Conservation (phyloP, 2,888 invertebrate species). For the Trissonchulus latispiculum region DNA sequence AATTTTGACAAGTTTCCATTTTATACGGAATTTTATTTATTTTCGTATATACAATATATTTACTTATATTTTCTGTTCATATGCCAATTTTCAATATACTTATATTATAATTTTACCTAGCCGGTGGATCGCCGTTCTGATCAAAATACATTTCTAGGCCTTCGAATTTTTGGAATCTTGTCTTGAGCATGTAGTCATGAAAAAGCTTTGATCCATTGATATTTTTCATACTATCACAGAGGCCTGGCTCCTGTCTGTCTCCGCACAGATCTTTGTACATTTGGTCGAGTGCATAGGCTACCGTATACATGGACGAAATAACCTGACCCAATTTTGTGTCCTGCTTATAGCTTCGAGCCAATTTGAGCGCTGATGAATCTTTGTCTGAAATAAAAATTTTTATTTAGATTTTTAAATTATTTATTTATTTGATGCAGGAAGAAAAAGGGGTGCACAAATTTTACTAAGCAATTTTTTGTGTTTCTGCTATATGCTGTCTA, state of each 20-base stretch:
- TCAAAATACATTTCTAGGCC: conserved; percentile 61
- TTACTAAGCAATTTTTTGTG: too few relatives aligned
- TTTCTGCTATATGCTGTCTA: too few relatives aligned
- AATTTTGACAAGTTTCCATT: too few relatives aligned
- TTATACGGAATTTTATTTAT: too few relatives aligned
- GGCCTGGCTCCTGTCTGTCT: conserved; percentile 39
- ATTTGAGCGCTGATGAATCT: background rate
- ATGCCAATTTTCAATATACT: too few relatives aligned
- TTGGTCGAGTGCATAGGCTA: conserved; percentile 62
- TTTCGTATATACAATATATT: too few relatives aligned
- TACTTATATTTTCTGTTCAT: too few relatives aligned
- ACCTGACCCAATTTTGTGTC: conserved; percentile 70
- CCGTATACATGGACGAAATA: conserved; percentile 63
- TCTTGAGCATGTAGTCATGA: conserved; percentile 59
- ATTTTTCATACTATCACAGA: conserved; percentile 59
- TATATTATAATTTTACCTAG: too few relatives aligned
- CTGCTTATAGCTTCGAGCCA: conserved; percentile 38
- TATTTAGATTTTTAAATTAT: too few relatives aligned
- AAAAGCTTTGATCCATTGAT: conserved; percentile 60
- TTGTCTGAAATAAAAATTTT: background rate
- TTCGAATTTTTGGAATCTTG: conserved; percentile 54
- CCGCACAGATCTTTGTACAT: conserved; percentile 59
- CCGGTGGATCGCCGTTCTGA: conserved; percentile 64
- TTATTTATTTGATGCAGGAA: too few relatives aligned
- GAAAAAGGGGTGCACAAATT: too few relatives aligned